Conservation (phyloP, 2,797 vertebrate species). For the Neopelma chrysocephalum region DNA sequence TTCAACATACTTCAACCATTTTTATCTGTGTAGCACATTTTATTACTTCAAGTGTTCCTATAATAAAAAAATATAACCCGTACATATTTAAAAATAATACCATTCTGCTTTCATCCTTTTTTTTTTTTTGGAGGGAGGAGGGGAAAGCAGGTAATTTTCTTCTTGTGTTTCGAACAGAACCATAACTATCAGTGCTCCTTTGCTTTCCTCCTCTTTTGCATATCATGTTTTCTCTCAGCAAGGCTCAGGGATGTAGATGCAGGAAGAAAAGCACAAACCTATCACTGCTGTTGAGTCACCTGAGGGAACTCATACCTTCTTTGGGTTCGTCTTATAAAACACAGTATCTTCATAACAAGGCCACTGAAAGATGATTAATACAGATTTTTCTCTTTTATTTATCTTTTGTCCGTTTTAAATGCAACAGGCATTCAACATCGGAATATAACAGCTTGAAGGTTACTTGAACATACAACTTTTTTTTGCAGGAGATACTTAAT, state of each 20-base stretch:
- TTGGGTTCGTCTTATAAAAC: slow-evolving; percentile 4
- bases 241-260: neutral
- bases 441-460: slow-evolving; percentile 39
- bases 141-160: neutral
- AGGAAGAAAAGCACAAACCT: neutral
- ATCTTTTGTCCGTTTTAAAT: slow-evolving; percentile 37
- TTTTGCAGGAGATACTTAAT: slow-evolving; percentile 41
- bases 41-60: neutral
- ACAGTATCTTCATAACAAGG: slow-evolving; percentile 49
- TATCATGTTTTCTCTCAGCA: neutral
- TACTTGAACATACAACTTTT: slow-evolving; percentile 38
- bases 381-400: slow-evolving; percentile 59
- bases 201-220: neutral
- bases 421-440: neutral
- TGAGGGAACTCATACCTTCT: neutral
- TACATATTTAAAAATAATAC: slow-evolving; percentile 9
- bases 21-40: neutral
- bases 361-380: slow-evolving; percentile 41
- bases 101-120: neutral
- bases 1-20: neutral
- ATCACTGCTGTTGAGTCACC: neutral
- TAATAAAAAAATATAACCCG: neutral
- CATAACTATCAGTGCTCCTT: neutral
- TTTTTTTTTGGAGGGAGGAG: neutral
- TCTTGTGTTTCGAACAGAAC: neutral